Evolutionary conservation across 1,140 invertebrate species (phyloP).

Genomic region (Zaprionus africanus): DNA sequence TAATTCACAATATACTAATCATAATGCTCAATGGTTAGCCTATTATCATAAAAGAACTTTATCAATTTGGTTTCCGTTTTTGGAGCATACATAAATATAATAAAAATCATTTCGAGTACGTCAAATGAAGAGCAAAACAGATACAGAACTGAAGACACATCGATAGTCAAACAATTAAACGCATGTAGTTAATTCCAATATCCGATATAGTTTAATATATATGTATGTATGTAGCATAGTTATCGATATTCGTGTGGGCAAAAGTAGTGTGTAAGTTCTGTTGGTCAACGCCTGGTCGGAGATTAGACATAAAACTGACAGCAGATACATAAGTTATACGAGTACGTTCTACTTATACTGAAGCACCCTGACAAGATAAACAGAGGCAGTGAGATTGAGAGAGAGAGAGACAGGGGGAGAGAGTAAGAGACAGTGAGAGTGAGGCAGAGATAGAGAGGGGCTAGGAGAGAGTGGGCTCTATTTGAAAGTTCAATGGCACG

Average conservation of each 20-base stretch:
- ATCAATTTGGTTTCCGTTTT: slow-evolving; percentile 6
- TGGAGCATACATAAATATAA: background rate
- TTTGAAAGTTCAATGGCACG: slow-evolving; percentile 37
- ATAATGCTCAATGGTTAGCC: slow-evolving; percentile 21
- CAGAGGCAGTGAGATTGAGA: background rate
- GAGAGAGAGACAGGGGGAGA: background rate
- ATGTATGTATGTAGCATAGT: slow-evolving; percentile 54
- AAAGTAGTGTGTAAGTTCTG: slow-evolving; percentile 32
- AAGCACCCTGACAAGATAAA: slow-evolving; percentile 15
- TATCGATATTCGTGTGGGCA: slow-evolving; percentile 31
- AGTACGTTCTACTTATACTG: slow-evolving; percentile 1
- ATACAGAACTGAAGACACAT: slow-evolving; percentile 60
- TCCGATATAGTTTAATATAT: slow-evolving; percentile 66
- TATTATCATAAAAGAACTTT: slow-evolving; percentile 30
- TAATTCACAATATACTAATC: slow-evolving; percentile 41
- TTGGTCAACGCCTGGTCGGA: slow-evolving; percentile 35
- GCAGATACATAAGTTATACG: slow-evolving; percentile 28
- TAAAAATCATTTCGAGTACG: background rate
- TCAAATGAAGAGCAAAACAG: slow-evolving; percentile 25
- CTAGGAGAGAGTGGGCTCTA: background rate
- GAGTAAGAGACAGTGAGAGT: slow-evolving; percentile 2
- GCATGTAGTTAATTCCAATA: slow-evolving; percentile 71
- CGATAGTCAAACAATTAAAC: slow-evolving; percentile 69
- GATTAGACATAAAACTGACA: slow-evolving; percentile 41
- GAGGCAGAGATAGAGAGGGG: background rate